These are phyloP conservation scores for Parambassis ranga DNA, from an alignment of 2,797 vertebrate genomes.

Conservation along the genomic window DNA sequence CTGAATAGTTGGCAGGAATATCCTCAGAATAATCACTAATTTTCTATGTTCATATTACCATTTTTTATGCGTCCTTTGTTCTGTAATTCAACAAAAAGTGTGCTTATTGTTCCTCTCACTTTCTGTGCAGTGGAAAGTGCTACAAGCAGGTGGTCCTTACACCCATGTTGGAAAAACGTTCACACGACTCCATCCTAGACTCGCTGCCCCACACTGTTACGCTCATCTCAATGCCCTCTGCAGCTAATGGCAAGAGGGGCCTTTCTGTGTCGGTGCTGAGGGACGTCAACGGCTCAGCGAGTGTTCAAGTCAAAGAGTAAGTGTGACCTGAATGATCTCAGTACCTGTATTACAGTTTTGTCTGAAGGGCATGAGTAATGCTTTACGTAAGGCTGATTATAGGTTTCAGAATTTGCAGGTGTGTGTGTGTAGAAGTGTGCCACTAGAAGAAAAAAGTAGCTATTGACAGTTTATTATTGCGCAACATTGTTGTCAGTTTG, in stretches of 20 bases:
- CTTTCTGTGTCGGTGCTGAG: conserved; percentile 89
- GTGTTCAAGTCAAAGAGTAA: conserved; percentile 95
- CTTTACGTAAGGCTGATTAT: conserved; percentile 48
- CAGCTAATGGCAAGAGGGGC: conserved; percentile 90
- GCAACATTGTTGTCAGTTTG: neutral
- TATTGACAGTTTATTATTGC: conserved; percentile 3
- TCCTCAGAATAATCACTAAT: no score
- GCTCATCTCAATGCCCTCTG: conserved; percentile 92
- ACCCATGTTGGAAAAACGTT: conserved; percentile 92
- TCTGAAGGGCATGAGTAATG: conserved; percentile 23
- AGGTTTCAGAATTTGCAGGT: conserved; percentile 24
- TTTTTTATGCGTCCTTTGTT: neutral
- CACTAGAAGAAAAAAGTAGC: neutral
- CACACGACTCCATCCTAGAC: conserved; percentile 86
- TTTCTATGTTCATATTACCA: no score
- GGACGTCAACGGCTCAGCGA: conserved; percentile 83
- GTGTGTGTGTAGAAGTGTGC: neutral
- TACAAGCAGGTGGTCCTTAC: conserved; percentile 93
- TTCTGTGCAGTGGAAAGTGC: conserved; percentile 88
- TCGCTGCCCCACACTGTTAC: conserved; percentile 93
- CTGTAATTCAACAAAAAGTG: neutral
- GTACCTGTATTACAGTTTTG: neutral
- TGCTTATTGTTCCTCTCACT: conserved; percentile 1
- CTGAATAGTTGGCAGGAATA: no score
- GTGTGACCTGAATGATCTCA: conserved; percentile 59